These are phyloP conservation scores for Chaetogeoica ovagalla DNA, from an alignment of 2,888 invertebrate genomes.

Conservation along the genomic window DNA sequence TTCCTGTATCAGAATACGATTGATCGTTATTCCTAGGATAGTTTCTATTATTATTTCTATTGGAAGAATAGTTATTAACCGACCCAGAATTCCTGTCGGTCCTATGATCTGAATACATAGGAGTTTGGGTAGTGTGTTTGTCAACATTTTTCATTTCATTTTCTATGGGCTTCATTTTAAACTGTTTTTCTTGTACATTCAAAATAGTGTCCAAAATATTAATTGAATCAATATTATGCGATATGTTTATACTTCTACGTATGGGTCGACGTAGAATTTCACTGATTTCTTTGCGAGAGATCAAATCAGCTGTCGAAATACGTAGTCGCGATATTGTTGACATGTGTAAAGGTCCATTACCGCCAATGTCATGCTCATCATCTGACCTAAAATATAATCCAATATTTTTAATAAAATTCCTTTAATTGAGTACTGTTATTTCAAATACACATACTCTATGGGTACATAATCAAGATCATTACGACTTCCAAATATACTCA, in stretches of 20 bases:
- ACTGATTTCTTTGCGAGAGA: conserved; percentile 48
- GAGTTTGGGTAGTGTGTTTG: conserved; percentile 43
- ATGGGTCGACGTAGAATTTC: conserved; percentile 46
- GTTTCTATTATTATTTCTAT: conserved; percentile 35
- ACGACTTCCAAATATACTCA: conserved; percentile 35
- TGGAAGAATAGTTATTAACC: conserved; percentile 43
- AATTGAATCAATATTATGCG: conserved; percentile 43
- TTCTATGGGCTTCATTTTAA: conserved; percentile 35
- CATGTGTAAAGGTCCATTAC: conserved; percentile 46
- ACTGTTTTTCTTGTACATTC: conserved; percentile 44
- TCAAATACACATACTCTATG: conserved; percentile 23
- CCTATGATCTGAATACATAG: conserved; percentile 49
- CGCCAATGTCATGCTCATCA: conserved; percentile 35
- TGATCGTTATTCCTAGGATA: conserved; percentile 38
- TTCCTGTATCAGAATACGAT: conserved; percentile 19
- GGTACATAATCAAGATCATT: conserved; percentile 39
- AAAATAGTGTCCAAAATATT: conserved; percentile 45
- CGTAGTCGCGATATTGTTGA: conserved; percentile 36
- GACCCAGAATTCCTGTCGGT: conserved; percentile 32
- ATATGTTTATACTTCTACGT: conserved; percentile 46
- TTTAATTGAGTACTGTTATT: neutral
- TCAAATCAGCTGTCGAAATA: conserved; percentile 36
- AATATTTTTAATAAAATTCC: neutral
- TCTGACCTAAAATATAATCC: conserved; percentile 32
- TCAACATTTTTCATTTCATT: conserved; percentile 41